Evolutionary conservation across 2,888 invertebrate genomes (phyloP).

Genomic region (Bimastos eiseni): DNA sequence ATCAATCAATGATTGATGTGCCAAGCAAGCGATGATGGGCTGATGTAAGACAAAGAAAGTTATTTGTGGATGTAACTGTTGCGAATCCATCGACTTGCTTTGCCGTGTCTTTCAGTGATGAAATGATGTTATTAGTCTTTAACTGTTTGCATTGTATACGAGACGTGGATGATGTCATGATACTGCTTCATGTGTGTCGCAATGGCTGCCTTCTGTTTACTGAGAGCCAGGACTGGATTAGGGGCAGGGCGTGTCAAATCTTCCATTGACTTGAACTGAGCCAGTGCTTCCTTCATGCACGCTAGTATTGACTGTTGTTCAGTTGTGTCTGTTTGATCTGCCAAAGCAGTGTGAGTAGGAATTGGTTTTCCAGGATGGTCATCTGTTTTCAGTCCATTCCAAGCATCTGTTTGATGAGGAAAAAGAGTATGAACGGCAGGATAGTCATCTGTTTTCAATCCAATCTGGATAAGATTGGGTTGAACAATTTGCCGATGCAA

Average conservation of each 20-base stretch:
- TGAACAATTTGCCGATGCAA: slow-evolving; percentile 17
- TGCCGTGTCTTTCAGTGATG: not conserved
- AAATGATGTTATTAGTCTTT: not conserved
- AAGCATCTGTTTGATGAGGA: not conserved
- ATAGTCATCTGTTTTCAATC: not conserved
- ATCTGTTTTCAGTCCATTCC: not conserved
- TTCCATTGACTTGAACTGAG: slow-evolving; percentile 20
- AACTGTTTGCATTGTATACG: not conserved
- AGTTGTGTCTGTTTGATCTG: not conserved
- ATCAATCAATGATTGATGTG: not conserved
- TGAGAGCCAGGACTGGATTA: not conserved
- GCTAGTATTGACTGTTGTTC: not conserved
- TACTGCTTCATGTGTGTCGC: not conserved
- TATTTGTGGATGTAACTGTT: not conserved
- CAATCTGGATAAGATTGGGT: not conserved
- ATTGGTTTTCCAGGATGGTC: not conserved
- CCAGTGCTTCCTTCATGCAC: not conserved
- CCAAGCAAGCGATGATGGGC: not conserved
- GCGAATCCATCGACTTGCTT: not conserved
- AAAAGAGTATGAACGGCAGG: not conserved
- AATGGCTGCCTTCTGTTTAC: not conserved
- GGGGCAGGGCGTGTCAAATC: slow-evolving; percentile 4
- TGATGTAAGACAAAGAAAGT: not conserved
- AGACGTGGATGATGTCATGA: not conserved
- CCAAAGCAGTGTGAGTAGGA: not conserved